Conservation (phyloP, 2,797 vertebrate species). For the Rhodeus uyekii region DNA sequence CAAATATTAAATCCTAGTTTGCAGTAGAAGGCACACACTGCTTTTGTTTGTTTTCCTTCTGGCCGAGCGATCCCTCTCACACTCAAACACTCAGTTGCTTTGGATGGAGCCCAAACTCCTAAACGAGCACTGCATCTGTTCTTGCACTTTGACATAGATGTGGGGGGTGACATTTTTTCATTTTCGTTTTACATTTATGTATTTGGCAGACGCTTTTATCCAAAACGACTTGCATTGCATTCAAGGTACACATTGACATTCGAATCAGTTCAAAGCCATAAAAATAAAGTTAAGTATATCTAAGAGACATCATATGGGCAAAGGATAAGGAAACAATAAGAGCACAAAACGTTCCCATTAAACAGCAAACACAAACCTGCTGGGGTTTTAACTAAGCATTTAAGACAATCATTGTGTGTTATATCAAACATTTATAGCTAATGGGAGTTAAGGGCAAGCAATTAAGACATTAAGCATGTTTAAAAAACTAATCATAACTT, state of each 20-base stretch:
- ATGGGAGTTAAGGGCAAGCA: not conserved
- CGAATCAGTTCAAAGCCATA: not conserved
- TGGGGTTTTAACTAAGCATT: not conserved
- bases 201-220: too few species aligned
- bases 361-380: not conserved
- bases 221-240: too few species aligned
- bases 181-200: too few species aligned
- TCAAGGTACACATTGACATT: too few species aligned
- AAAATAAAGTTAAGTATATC: not conserved
- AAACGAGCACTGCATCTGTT: slow-evolving; percentile 6
- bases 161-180: not conserved
- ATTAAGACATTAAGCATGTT: slow-evolving; percentile 1
- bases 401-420: not conserved
- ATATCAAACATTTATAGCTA: not conserved
- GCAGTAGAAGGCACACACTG: not conserved
- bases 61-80: not conserved
- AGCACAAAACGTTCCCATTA: not conserved
- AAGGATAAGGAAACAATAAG: not conserved
- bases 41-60: slow-evolving; percentile 15
- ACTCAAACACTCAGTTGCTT: slow-evolving; percentile 3
- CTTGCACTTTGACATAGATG: slow-evolving; percentile 1
- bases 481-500: slow-evolving; percentile 17
- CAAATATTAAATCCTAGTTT: slow-evolving; percentile 1
- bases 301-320: not conserved
- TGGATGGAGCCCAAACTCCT: slow-evolving; percentile 17